phyloP scores from a whole-genome alignment of 2,888 invertebrate species.

The Troides oblongomaculatus region DNA sequence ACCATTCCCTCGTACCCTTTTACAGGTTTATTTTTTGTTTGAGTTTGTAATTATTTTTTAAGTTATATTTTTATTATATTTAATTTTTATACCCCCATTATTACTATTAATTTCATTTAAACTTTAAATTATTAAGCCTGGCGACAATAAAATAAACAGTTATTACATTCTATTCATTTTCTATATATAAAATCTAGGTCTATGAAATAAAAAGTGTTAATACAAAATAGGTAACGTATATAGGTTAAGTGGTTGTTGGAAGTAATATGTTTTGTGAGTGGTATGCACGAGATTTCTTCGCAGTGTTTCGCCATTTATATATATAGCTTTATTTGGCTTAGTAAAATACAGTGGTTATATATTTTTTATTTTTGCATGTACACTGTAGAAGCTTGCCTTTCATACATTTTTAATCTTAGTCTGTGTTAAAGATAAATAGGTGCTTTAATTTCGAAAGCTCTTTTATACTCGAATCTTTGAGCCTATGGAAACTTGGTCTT shows the following conservation, averaged over 20 bases:
- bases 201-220: background rate
- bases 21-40: slow-evolving; percentile 82
- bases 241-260: slow-evolving; percentile 21
- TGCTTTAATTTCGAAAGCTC: slow-evolving; percentile 28
- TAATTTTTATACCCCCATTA: slow-evolving; percentile 21
- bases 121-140: background rate
- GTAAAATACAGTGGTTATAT: slow-evolving; percentile 15
- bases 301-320: slow-evolving; percentile 9
- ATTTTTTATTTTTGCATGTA: slow-evolving; percentile 26
- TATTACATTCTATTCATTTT: background rate
- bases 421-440: slow-evolving; percentile 26
- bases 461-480: slow-evolving; percentile 29
- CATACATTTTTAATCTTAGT: slow-evolving; percentile 29
- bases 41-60: slow-evolving; percentile 35
- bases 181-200: slow-evolving; percentile 11
- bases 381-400: slow-evolving; percentile 25
- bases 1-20: slow-evolving; percentile 84
- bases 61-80: slow-evolving; percentile 34
- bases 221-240: slow-evolving; percentile 12
- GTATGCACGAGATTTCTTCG: slow-evolving; percentile 17
- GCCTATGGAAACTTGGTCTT: slow-evolving; percentile 42
- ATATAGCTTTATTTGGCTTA: slow-evolving; percentile 17
- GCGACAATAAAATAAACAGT: background rate
- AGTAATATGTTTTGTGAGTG: slow-evolving; percentile 11
- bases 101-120: background rate